Percentiles rank a stretch among this genome's conserved stretches.
These are phyloP conservation scores for Masticophis lateralis DNA, from an alignment of 2,797 vertebrate species.

Conservation along the genomic window DNA sequence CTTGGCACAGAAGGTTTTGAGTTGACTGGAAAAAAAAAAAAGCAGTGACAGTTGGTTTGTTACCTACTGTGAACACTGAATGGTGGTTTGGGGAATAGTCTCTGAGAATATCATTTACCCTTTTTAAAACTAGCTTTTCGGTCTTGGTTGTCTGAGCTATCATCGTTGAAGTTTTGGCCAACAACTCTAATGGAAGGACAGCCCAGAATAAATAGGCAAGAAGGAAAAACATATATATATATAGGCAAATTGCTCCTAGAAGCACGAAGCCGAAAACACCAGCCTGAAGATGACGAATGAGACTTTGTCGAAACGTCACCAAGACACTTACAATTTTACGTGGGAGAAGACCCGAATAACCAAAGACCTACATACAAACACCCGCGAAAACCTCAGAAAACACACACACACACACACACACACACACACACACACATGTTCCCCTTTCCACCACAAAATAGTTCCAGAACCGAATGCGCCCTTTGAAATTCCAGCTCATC, in stretches of 20 bases:
- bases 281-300: no score
- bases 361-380: no score
- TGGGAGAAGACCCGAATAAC: no score
- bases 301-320: no score
- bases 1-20: not conserved
- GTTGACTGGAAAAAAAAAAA: not conserved
- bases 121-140: slow-evolving; percentile 71
- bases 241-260: no score
- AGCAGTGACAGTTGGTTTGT: slow-evolving; percentile 69
- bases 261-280: no score
- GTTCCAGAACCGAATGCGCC: slow-evolving; percentile 19
- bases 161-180: slow-evolving; percentile 66
- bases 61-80: slow-evolving; percentile 78
- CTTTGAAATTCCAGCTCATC: slow-evolving; percentile 26
- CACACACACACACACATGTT: not conserved
- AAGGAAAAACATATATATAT: not conserved
- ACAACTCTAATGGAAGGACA: not conserved
- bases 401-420: no score
- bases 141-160: slow-evolving; percentile 45
- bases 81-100: slow-evolving; percentile 73
- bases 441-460: slow-evolving; percentile 1
- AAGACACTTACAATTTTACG: no score
- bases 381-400: no score
- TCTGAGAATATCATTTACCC: slow-evolving; percentile 56
- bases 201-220: not conserved